Base-by-base conservation (phyloP, 2,888 invertebrate genomes). In the Tillus elongatus region DNA sequence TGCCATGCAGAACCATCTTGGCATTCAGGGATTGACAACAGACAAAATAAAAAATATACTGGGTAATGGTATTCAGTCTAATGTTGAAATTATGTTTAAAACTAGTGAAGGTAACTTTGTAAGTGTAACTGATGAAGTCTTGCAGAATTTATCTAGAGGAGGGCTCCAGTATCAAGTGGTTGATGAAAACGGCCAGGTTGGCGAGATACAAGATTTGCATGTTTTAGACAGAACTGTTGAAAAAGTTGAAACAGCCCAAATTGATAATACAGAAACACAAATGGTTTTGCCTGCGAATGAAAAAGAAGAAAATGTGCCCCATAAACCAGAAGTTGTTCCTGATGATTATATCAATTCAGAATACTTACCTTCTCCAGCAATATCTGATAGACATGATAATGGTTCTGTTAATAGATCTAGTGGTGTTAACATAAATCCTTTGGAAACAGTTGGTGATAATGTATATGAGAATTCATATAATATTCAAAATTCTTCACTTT, bases 81-180 rank as follows among this genome's bases (percentile, higher is more conserved):
- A 69, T 45, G 64, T 69, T 14, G 67, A 77, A 13, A 75, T 78
- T 48, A 70, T 78, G 45, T 75, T 75, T 44, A 76, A 77, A 56
- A 76, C 75, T 2, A 75, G 73, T 13, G 76, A 77, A 46, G 77
- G 77, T 1, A 74, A 74, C 15, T 75, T 75, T 50, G 73, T 77
- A 1, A 74, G 74, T 41, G 72, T 78, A 1, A 76, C 74, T 40
- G 77, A 77, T 56, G 77, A 77, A 48, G 73, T 77, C 15, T 63
- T 78, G 26, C 64, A 60, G 32, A 61, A 57, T 47, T 50, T 65
- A 27, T 54, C 59, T 1, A 54, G 56, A 32, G 62, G 58, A 33
- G 56, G 59, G 0, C 42, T 63, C 3, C 59, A 60, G 36, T 63
- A 61, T 42, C 62, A 64, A 47, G 57, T 64, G 12, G 52, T 64